These are phyloP conservation scores for Thera obeliscata DNA, from an alignment of 2,888 invertebrate genomes.

Conservation along the genomic window DNA sequence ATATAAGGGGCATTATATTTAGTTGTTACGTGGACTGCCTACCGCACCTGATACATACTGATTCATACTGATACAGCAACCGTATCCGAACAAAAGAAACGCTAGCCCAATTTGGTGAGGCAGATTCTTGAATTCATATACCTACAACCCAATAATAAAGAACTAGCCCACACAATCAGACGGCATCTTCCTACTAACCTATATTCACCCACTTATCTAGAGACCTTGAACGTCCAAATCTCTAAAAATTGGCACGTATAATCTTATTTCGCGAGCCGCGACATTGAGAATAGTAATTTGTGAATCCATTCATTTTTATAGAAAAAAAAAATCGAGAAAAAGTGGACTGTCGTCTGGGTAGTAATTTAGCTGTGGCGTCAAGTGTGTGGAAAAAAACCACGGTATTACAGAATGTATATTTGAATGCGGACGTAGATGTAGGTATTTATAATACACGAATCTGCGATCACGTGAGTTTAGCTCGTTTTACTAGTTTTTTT, in stretches of 20 bases:
- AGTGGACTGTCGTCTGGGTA: constrained; percentile 50
- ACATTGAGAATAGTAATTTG: constrained; percentile 62
- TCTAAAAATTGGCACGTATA: constrained; percentile 60
- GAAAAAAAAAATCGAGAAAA: constrained; percentile 50
- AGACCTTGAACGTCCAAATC: constrained; percentile 56
- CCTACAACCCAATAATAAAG: constrained; percentile 41
- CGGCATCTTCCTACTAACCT: constrained; percentile 55
- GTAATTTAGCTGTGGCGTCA: constrained; percentile 48
- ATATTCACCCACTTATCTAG: constrained; percentile 55
- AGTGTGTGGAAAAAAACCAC: constrained; percentile 48
- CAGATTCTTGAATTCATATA: constrained; percentile 33
- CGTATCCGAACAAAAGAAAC: constrained; percentile 26
- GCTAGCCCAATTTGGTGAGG: constrained; percentile 35
- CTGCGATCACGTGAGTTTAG: constrained; percentile 21
- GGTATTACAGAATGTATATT: constrained; percentile 49
- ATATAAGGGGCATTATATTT: constrained; percentile 17
- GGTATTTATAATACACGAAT: constrained; percentile 23
- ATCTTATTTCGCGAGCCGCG: constrained; percentile 55
- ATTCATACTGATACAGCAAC: constrained; percentile 8
- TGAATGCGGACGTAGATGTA: constrained; percentile 34
- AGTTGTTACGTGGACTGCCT: constrained; percentile 12
- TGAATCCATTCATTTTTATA: constrained; percentile 68
- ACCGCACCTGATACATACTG: too few relatives aligned
- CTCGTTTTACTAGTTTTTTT: neutral
- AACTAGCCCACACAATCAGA: constrained; percentile 42